Percentiles rank a stretch among this genome's conserved stretches.
These are phyloP conservation scores for Penaeus japonicus DNA, from an alignment of 1,140 invertebrate species.

Conservation along the genomic window DNA sequence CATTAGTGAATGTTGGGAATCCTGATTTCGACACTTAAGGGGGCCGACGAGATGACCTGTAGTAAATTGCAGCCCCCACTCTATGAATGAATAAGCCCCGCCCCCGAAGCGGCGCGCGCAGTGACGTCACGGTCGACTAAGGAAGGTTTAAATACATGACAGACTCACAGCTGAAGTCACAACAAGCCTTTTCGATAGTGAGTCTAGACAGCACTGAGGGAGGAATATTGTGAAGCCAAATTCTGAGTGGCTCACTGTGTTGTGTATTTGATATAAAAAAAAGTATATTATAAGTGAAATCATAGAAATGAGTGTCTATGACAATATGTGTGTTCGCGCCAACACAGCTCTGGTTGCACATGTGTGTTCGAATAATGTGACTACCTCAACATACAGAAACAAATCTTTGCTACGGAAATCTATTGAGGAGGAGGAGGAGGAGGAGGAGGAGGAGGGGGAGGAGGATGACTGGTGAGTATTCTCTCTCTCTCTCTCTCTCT, in stretches of 20 bases:
- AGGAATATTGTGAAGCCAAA: slow-evolving; percentile 26
- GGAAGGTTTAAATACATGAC: not conserved
- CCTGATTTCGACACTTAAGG: not conserved
- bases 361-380: not conserved
- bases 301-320: slow-evolving; percentile 29
- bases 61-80: not conserved
- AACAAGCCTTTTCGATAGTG: slow-evolving; percentile 17
- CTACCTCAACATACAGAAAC: slow-evolving; percentile 35
- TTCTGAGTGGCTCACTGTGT: slow-evolving; percentile 25
- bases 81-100: slow-evolving; percentile 23
- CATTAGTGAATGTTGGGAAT: not conserved
- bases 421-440: not conserved
- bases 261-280: slow-evolving; percentile 24
- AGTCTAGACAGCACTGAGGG: slow-evolving; percentile 30
- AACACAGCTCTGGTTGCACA: not conserved
- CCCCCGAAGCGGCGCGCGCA: not conserved
- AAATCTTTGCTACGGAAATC: slow-evolving; percentile 22
- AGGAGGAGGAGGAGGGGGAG: too few species aligned
- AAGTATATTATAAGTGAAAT: slow-evolving; percentile 35
- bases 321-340: slow-evolving; percentile 26
- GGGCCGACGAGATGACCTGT: not conserved
- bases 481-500: too few species aligned
- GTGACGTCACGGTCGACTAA: not conserved
- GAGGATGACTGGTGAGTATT: too few species aligned
- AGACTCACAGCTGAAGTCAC: slow-evolving; percentile 15